phyloP scores from a whole-genome alignment of 1,140 invertebrate genomes.

The Asobara japonica region DNA sequence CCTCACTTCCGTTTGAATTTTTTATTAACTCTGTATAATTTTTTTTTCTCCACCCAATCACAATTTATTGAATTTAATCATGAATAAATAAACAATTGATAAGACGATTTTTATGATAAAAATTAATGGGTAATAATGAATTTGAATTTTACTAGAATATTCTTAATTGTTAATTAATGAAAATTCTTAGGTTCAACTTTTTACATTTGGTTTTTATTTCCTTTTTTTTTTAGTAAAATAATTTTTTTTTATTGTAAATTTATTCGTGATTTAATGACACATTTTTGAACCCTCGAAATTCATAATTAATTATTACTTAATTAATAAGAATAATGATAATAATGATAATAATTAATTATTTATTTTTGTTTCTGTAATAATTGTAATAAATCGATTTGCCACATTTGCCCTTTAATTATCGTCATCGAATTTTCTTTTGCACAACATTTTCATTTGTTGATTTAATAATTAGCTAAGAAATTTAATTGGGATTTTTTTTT shows the following conservation, averaged over 20 bases:
- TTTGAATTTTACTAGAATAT: not conserved
- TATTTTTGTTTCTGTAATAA: not conserved
- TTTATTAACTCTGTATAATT: not conserved
- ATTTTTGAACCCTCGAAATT: not conserved
- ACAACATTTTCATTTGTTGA: not conserved
- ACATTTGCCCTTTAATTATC: not conserved
- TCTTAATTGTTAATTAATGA: not conserved
- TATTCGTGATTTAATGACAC: not conserved
- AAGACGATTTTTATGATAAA: not conserved
- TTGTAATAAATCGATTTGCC: not conserved
- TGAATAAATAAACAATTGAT: conserved; percentile 7
- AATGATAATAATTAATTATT: conserved; percentile 1
- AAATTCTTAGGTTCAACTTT: not conserved
- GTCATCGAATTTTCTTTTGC: too few relatives aligned
- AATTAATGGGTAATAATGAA: not conserved
- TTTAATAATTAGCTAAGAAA: not conserved
- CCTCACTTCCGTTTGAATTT: not conserved
- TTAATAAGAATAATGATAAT: too few relatives aligned
- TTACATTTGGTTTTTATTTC: too few relatives aligned
- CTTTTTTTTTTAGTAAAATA: not conserved
- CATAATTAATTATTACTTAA: not conserved
- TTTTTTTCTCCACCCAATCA: not conserved
- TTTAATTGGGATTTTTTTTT: not conserved
- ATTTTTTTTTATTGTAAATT: not conserved
- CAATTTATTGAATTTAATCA: conserved; percentile 3